phyloP scores from a whole-genome alignment of 2,797 vertebrate species.

The Brachyrhaphis roseni region DNA sequence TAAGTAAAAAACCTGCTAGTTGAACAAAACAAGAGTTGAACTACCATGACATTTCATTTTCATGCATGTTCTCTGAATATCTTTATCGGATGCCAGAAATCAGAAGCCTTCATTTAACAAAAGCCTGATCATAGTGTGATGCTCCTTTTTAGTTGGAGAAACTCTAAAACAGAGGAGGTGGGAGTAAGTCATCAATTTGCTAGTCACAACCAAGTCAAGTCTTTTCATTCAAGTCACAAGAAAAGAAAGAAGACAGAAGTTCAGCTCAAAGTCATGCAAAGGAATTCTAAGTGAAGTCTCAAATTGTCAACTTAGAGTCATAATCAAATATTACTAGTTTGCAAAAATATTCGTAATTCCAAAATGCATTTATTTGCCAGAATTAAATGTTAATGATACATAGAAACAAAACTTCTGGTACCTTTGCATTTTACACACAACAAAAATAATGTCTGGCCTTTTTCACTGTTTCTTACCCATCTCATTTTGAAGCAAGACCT shows the following conservation, averaged over 20 bases:
- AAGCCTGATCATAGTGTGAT: slow-evolving; percentile 28
- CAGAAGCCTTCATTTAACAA: slow-evolving; percentile 35
- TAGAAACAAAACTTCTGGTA: neutral
- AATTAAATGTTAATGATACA: neutral
- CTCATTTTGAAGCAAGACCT: neutral
- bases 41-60: slow-evolving; percentile 39
- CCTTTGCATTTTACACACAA: neutral
- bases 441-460: neutral
- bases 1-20: slow-evolving; percentile 10
- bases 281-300: neutral
- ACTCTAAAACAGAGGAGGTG: slow-evolving; percentile 14
- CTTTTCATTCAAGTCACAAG: neutral
- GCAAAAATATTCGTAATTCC: neutral
- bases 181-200: neutral
- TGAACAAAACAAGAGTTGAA: slow-evolving; percentile 35
- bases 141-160: slow-evolving; percentile 32
- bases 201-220: neutral
- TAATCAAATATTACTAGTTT: neutral
- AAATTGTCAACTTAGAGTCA: neutral
- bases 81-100: slow-evolving; percentile 48
- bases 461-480: neutral
- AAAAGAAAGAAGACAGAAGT: neutral
- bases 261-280: neutral
- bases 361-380: neutral
- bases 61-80: slow-evolving; percentile 58